phyloP scores from a whole-genome alignment of 2,888 invertebrate species.

The Lacanobia oleracea region DNA sequence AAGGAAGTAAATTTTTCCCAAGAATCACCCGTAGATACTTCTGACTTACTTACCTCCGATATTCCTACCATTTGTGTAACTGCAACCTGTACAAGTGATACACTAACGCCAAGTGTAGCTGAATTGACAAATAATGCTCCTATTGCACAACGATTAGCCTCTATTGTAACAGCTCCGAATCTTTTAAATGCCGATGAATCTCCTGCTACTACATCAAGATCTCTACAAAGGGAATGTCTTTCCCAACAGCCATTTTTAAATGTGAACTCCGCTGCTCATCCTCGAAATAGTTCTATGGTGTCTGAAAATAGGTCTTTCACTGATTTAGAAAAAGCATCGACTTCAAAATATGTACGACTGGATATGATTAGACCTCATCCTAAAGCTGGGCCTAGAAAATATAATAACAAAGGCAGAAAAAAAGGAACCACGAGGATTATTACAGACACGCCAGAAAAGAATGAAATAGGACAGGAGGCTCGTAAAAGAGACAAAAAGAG shows the following conservation, averaged over 20 bases:
- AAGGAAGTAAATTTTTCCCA: no score
- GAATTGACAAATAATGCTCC: slow-evolving; percentile 10
- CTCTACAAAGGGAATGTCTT: slow-evolving; percentile 12
- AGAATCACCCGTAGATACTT: no score
- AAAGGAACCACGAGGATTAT: slow-evolving; percentile 57
- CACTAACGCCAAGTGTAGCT: slow-evolving; percentile 15
- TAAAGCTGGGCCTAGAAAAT: slow-evolving; percentile 56
- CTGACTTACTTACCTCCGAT: no score
- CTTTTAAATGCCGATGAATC: slow-evolving; percentile 13
- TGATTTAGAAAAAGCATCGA: slow-evolving; percentile 13
- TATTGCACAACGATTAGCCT: slow-evolving; percentile 9
- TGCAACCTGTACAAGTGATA: slow-evolving; percentile 13
- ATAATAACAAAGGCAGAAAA: slow-evolving; percentile 50
- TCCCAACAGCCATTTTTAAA: slow-evolving; percentile 11
- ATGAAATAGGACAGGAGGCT: slow-evolving; percentile 39
- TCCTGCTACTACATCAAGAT: slow-evolving; percentile 13
- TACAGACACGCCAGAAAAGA: slow-evolving; percentile 63
- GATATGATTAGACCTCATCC: slow-evolving; percentile 60
- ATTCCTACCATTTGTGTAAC: neutral
- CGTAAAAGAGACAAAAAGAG: slow-evolving; percentile 23
- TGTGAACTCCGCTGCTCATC: slow-evolving; percentile 6
- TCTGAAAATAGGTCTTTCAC: slow-evolving; percentile 10
- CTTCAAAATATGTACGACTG: slow-evolving; percentile 43
- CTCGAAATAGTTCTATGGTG: slow-evolving; percentile 10
- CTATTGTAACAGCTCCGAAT: slow-evolving; percentile 15